phyloP scores from a whole-genome alignment of 2,888 invertebrate species.

The Endotricha flammealis region DNA sequence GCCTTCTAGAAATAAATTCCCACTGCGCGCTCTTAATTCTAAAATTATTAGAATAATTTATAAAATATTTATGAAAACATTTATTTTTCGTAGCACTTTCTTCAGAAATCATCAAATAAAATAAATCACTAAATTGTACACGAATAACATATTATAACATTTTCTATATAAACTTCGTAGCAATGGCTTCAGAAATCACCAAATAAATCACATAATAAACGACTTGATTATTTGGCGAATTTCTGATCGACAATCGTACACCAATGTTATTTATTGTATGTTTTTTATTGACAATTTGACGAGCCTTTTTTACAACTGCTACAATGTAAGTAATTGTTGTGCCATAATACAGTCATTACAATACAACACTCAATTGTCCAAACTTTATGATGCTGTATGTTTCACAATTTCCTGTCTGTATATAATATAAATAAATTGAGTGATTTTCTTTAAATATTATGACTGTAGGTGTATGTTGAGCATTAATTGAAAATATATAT shows the following conservation, averaged over 20 bases:
- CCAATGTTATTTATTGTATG: constrained; percentile 1
- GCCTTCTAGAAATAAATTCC: no score
- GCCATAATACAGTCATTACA: constrained; percentile 6
- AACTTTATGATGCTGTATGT: no score
- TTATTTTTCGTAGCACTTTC: no score
- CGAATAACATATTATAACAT: no score
- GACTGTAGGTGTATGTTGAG: no score
- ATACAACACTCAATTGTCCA: no score
- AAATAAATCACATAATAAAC: constrained; percentile 7
- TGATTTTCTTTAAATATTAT: no score
- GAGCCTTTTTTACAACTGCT: constrained; percentile 1
- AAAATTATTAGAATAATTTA: not conserved
- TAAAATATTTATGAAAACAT: not conserved
- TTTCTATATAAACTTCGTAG: constrained; percentile 5
- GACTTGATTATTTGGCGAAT: constrained; percentile 8
- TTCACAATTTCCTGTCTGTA: no score
- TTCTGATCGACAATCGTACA: not conserved
- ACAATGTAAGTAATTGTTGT: constrained; percentile 5
- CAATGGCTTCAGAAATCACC: not conserved
- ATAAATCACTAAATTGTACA: no score
- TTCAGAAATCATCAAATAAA: constrained; percentile 1
- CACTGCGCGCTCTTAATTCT: no score
- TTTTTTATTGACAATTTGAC: not conserved
- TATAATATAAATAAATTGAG: no score
- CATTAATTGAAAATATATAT: no score